Evolutionary conservation across 2,797 vertebrate genomes (phyloP).

Genomic region (Carduelis carduelis): DNA sequence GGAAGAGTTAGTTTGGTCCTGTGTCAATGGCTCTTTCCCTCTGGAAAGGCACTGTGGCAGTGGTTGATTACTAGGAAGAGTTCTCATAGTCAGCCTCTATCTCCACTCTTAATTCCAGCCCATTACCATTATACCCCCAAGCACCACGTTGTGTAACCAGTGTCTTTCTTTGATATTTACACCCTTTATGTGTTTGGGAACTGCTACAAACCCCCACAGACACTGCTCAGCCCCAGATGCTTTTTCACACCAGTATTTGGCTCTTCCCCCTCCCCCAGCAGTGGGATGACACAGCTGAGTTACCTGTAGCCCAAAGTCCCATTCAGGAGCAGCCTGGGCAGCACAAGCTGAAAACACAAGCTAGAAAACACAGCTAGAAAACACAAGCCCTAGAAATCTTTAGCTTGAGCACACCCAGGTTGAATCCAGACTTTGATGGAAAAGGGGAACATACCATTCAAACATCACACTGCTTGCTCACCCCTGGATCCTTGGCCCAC

Average conservation of each 20-base stretch:
- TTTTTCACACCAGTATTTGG: background rate
- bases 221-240: background rate
- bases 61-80: background rate
- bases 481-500: background rate
- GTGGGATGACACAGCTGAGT: background rate
- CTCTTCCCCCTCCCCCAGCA: background rate
- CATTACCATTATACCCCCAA: background rate
- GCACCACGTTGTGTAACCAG: background rate
- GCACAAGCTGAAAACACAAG: too few relatives aligned
- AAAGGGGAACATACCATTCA: background rate
- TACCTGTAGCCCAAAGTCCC: background rate
- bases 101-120: background rate
- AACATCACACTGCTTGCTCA: background rate
- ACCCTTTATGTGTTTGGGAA: background rate
- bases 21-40: background rate
- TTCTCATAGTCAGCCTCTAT: background rate
- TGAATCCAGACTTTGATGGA: background rate
- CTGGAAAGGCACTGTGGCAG: background rate
- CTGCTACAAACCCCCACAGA: background rate
- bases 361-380: too few relatives aligned
- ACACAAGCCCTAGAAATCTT: background rate
- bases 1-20: background rate
- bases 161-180: background rate
- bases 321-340: background rate
- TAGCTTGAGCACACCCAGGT: background rate